These are phyloP conservation scores for Thryonomys swinderianus DNA, from an alignment of 2,113 vertebrate genomes.

Conservation along the genomic window DNA sequence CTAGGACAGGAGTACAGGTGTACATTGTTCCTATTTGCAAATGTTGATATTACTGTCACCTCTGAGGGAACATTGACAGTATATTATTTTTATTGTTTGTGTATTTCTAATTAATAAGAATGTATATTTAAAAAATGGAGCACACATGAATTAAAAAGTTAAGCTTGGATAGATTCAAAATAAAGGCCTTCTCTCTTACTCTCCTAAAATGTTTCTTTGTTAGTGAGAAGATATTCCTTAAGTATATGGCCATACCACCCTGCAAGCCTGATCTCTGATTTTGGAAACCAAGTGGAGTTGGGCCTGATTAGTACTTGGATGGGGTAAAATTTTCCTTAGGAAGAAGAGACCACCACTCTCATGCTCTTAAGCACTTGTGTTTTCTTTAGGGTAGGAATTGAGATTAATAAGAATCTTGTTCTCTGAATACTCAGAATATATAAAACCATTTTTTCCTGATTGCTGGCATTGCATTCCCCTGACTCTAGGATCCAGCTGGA, in stretches of 20 bases:
- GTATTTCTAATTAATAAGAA: slow-evolving; percentile 11
- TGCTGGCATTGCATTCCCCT: background rate
- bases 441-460: background rate
- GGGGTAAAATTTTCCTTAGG: background rate
- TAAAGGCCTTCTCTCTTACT: background rate
- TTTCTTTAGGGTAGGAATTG: slow-evolving; percentile 42
- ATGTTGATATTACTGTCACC: background rate
- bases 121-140: background rate
- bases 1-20: rapidly evolving
- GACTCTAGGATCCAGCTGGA: background rate
- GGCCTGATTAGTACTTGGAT: no score
- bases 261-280: no score
- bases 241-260: no score
- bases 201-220: background rate
- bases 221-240: background rate
- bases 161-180: slow-evolving; percentile 27
- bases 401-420: slow-evolving; percentile 11
- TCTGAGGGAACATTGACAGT: background rate
- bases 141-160: background rate
- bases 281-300: no score
- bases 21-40: background rate
- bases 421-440: background rate
- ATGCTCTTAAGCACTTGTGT: slow-evolving; percentile 4
- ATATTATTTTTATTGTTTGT: background rate
- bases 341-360: background rate